phyloP scores from a whole-genome alignment of 2,797 vertebrate genomes.

The Acipenser ruthenus region DNA sequence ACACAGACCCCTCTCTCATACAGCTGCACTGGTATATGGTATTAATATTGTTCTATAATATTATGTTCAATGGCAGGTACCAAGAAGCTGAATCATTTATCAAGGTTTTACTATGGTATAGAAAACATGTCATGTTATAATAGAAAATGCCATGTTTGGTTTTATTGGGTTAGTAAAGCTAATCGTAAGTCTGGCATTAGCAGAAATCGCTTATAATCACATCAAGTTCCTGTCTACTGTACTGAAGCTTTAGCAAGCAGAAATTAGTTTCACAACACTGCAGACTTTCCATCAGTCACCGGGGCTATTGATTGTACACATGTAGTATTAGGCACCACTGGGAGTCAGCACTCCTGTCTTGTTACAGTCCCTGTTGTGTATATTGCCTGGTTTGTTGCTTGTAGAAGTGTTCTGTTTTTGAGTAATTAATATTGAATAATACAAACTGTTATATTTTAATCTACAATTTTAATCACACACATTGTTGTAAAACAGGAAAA shows the following conservation, averaged over 20 bases:
- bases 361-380: not conserved
- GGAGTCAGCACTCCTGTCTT: not conserved
- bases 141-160: not conserved
- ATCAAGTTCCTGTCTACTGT: not conserved
- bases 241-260: not conserved
- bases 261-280: conserved; percentile 1
- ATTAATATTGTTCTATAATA: too few relatives aligned
- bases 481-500: not conserved
- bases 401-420: not conserved
- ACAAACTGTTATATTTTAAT: not conserved
- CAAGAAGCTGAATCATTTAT: not conserved
- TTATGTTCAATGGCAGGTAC: too few relatives aligned
- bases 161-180: not conserved
- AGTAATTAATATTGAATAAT: not conserved
- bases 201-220: not conserved
- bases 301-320: not conserved
- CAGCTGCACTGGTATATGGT: too few relatives aligned
- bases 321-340: not conserved
- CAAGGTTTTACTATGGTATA: not conserved
- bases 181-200: not conserved
- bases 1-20: too few relatives aligned
- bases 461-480: not conserved
- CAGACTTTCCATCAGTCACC: conserved; percentile 5
- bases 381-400: not conserved
- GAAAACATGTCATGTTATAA: not conserved